Base-by-base conservation (phyloP, 2,113 vertebrate species). In the Mus pahari region DNA sequence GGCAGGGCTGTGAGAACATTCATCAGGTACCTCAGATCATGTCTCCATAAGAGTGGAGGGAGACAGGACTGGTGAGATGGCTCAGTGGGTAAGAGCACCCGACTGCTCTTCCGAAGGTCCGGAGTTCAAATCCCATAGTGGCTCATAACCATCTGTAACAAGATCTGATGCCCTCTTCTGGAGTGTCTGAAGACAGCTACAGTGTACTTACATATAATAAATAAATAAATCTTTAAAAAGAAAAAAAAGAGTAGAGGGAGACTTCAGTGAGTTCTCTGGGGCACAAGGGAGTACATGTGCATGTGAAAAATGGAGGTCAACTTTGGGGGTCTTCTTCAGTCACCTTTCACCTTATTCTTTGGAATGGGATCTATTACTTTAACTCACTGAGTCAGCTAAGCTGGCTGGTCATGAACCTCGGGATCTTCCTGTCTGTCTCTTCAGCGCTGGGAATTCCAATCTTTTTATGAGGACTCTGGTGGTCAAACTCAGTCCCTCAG, bases 281-380 rank as follows among this genome's bases (percentile, higher is more conserved):
- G 62, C 9, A 62, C 1, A 0, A n/a, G 12, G 24, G 7, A 4
- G 58, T 17, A 45, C 8, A 31, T 62, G 7, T 17, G 14, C 39
- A 45, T 13, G 9, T 68, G 3, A 19, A 48, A 86, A 48, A 68
- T 45, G 66, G 28, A 84, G 42, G 42, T 86, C 28, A 33, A 33
- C 42, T 22, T 22, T 45, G 24, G 58, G 14, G 48, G 31, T 86
- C 83, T 64, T 84, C 60, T 42, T 64, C n/a, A 5, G 26, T 64
- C 13, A 62, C 24, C 42, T 62, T 42, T 14, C 55, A 62, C 53
- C 24, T 64, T 62, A 28, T 31, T 19, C 14, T 64, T 62, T 62
- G 55, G 24, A 36, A 42, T 6, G 11, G 22, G 55, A 14, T 62
- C 79, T 62, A 13, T 62, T 39, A 39, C 79, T 82, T 42, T 48